Percentiles rank a stretch among this genome's conserved stretches.
Conservation (phyloP, 2,888 invertebrate genomes). For the Drosophila nigricruria region DNA sequence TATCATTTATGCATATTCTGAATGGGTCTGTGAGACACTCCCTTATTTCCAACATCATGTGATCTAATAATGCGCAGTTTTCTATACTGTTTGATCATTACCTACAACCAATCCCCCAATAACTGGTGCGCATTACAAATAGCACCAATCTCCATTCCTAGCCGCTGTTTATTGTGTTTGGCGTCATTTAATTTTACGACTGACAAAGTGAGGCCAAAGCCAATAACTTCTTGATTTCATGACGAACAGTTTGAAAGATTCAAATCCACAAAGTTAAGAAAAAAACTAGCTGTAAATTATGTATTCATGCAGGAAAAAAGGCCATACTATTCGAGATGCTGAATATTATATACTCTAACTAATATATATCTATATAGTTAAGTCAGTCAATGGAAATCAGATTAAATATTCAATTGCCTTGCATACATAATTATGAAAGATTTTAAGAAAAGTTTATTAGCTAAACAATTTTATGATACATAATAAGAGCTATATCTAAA, state of each 20-base stretch:
- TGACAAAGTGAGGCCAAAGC: constrained; percentile 20
- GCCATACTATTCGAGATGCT: not conserved
- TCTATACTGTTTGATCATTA: constrained; percentile 46
- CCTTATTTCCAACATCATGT: constrained; percentile 22
- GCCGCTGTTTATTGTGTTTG: constrained; percentile 37
- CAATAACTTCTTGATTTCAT: constrained; percentile 69
- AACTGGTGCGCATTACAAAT: constrained; percentile 33
- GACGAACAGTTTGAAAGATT: constrained; percentile 34
- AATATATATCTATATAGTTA: not conserved
- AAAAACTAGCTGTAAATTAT: constrained; percentile 45
- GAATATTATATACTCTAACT: not conserved
- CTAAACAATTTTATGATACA: too few relatives aligned
- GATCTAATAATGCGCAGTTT: constrained; percentile 29
- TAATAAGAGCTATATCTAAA: not conserved
- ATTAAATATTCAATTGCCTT: not conserved
- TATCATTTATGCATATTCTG: constrained; percentile 26
- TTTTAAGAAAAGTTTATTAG: not conserved
- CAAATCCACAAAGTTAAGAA: constrained; percentile 12
- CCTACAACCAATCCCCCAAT: constrained; percentile 37
- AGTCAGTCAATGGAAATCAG: not conserved
- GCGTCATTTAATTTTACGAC: constrained; percentile 47
- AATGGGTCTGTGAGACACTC: constrained; percentile 41
- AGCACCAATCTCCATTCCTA: constrained; percentile 28
- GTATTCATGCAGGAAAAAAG: constrained; percentile 2
- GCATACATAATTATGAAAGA: not conserved